A percentile compares a stretch with the other conserved stretches of the same genome.
Conservation (phyloP, 2,888 invertebrate genomes). For the Cephus pygmeus region DNA sequence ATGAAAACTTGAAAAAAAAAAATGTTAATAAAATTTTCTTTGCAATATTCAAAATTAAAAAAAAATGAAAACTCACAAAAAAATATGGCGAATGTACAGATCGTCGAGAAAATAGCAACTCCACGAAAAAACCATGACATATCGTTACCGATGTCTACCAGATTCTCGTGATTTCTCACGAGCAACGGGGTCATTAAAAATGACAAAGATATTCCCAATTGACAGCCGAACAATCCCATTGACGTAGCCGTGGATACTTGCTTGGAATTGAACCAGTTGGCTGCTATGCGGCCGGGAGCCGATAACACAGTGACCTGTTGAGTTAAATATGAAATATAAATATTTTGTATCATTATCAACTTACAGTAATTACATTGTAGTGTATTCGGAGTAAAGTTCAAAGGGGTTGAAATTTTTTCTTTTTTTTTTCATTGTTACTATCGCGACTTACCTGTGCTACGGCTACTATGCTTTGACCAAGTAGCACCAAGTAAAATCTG, state of each 20-base stretch:
- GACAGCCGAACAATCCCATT: conserved; percentile 78
- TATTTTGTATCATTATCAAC: background rate
- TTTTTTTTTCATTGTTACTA: background rate
- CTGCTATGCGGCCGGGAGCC: conserved; percentile 74
- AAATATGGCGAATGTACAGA: conserved; percentile 69
- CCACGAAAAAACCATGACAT: conserved; percentile 32
- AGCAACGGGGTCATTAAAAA: conserved; percentile 75
- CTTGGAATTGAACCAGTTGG: conserved; percentile 75
- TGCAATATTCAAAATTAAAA: background rate
- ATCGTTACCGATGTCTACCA: conserved; percentile 63
- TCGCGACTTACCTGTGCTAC: background rate
- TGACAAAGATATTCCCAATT: conserved; percentile 76
- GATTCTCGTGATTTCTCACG: conserved; percentile 60
- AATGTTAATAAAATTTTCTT: background rate
- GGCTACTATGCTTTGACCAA: conserved; percentile 29
- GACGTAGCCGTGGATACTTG: conserved; percentile 75
- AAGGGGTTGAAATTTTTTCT: background rate
- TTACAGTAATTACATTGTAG: background rate
- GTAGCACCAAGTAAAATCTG: background rate
- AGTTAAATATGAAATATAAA: background rate
- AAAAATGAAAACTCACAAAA: conserved; percentile 51
- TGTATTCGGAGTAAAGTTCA: background rate
- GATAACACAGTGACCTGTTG: conserved; percentile 75
- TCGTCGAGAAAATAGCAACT: conserved; percentile 64
- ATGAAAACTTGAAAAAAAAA: conserved; percentile 68